phyloP scores from a whole-genome alignment of 2,797 vertebrate genomes.

The Epinephelus malabaricus region DNA sequence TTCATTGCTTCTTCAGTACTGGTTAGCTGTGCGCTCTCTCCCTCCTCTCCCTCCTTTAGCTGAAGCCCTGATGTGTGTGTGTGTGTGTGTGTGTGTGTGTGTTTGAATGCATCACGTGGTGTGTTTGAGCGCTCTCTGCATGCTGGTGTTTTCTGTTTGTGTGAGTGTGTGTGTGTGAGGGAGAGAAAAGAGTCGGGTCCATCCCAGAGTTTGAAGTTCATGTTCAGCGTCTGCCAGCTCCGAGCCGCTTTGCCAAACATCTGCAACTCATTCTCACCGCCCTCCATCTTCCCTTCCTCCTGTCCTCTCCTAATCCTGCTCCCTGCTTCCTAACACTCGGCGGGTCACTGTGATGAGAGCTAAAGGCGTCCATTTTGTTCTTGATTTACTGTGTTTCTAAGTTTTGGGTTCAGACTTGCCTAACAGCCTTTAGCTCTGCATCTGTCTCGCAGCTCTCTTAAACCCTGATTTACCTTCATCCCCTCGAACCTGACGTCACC shows the following conservation, averaged over 20 bases:
- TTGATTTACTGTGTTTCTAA: neutral
- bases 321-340: conserved; percentile 34
- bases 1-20: conserved; percentile 59
- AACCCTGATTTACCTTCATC: conserved; percentile 42
- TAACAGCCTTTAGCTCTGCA: conserved; percentile 58
- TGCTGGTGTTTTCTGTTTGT: conserved; percentile 40
- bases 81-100: neutral
- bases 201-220: conserved; percentile 85
- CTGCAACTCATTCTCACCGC: conserved; percentile 69
- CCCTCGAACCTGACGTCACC: conserved; percentile 48
- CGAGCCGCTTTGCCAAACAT: conserved; percentile 81
- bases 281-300: conserved; percentile 45
- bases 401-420: neutral
- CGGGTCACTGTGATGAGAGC: conserved; percentile 58
- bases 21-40: conserved; percentile 64
- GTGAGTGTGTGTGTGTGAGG: conserved; percentile 12
- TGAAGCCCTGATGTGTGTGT: conserved; percentile 56
- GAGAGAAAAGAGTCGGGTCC: conserved; percentile 63
- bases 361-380: conserved; percentile 45
- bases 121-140: conserved; percentile 47
- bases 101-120: conserved; percentile 36
- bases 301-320: conserved; percentile 37
- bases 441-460: conserved; percentile 28
- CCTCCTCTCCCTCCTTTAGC: conserved; percentile 60
- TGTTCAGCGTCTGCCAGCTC: conserved; percentile 92